Evolutionary conservation across 2,113 vertebrate genomes (phyloP), one percentile per base, ranked within the genome.

Genomic region (Carlito syrichta): DNA sequence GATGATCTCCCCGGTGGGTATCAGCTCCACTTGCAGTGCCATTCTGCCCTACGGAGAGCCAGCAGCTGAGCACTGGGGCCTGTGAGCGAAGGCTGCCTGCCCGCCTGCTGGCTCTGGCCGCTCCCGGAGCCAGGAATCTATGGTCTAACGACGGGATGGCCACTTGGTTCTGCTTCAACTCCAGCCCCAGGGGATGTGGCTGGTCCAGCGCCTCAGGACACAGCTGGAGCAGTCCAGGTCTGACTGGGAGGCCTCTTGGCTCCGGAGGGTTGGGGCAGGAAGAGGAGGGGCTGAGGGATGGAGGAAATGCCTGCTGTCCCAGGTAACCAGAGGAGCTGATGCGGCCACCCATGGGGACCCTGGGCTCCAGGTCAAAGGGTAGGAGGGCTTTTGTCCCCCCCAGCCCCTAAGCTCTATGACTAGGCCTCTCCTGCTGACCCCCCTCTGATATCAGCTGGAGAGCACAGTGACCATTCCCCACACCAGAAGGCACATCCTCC

Each of bases 1-100:
- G 97, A 98, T 98, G 95, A 99, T 98, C 96, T 99, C 99, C 96
- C 99, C 99, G 0, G 99, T 98, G 93, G 98, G 98, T 94, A 99
- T 81, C 54, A 89, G 89, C 69, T 98, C 98, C 79, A 98, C 96
- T 58, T 97, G 98, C 63, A 99, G 97, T 0, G 98, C 99, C 99
- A 99, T 99, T 79, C 96, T 0, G 82, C 45, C 87, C 87, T 66
- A n/a, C 30, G 43, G 78, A 96, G 3, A 86, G 96, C 97, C 97
- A 96, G 96, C 8, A 38, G 74, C 45, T 10, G 74, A 63, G 92
- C 73, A 9, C 82, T 22, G 48, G 78, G 78, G 77, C 74, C 38
- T 68, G 83, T 10, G 48, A 77, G 82, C 62, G 48, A 38, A 85
- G 76, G 54, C 92, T 27, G 91, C 63, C 52, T 40, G 86, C 68